Conservation (phyloP, 2,797 vertebrate genomes). For the Ispidina picta region DNA sequence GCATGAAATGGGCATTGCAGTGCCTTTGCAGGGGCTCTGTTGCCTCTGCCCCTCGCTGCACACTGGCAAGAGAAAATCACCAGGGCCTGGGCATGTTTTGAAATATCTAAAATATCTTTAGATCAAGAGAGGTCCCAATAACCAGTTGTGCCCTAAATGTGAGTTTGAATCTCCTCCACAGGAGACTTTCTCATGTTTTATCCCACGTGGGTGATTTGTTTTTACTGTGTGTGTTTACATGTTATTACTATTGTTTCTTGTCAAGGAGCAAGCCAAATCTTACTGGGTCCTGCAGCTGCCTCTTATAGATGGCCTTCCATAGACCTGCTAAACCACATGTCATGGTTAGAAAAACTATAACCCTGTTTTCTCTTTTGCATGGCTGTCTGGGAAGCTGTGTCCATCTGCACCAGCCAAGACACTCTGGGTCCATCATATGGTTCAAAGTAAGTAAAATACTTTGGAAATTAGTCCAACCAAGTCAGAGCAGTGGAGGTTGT, state of each 20-base stretch:
- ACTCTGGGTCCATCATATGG: neutral
- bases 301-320: neutral
- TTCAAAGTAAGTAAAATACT: neutral
- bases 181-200: neutral
- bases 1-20: neutral
- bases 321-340: neutral
- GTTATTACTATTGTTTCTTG: neutral
- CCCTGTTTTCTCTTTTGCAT: neutral
- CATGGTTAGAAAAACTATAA: neutral
- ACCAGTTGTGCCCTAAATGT: neutral
- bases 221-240: neutral
- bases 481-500: neutral
- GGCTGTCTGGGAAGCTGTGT: neutral
- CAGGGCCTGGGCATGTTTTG: neutral
- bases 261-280: neutral
- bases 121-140: neutral
- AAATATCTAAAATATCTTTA: neutral
- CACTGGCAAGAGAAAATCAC: neutral
- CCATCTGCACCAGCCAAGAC: neutral
- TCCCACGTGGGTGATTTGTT: neutral
- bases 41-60: neutral
- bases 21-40: neutral
- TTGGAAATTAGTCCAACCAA: neutral
- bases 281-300: neutral
- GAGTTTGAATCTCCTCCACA: neutral